phyloP scores from a whole-genome alignment of 2,113 vertebrate species.

The Illadopsis cleaveri region DNA sequence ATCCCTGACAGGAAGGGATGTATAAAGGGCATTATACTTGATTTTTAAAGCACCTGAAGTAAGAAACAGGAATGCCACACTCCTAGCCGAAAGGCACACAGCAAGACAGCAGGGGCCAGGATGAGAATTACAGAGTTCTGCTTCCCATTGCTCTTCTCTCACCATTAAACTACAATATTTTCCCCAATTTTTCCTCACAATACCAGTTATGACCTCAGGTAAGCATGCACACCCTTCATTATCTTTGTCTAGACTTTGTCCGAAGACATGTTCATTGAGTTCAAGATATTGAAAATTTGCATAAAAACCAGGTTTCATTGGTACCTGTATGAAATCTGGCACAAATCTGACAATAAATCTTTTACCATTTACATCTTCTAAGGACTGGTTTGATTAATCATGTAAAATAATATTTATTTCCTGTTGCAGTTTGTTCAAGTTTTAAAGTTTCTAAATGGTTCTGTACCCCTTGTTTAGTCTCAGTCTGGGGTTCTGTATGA shows the following conservation, averaged over 20 bases:
- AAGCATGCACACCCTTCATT: background rate
- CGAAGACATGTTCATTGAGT: background rate
- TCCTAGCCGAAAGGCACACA: background rate
- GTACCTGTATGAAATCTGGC: background rate
- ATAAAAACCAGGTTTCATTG: background rate
- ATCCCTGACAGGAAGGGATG: background rate
- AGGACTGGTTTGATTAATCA: background rate
- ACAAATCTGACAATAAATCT: background rate
- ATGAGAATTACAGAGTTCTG: background rate
- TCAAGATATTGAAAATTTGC: background rate
- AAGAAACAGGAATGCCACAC: background rate
- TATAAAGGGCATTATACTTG: background rate
- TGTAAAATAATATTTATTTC: background rate
- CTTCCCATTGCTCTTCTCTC: background rate
- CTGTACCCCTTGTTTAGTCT: too few relatives aligned
- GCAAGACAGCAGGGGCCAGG: background rate
- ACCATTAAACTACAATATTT: background rate
- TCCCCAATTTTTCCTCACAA: background rate
- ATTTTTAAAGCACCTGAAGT: background rate
- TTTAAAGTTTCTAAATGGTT: too few relatives aligned
- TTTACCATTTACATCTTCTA: background rate
- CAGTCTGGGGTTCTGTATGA: too few relatives aligned
- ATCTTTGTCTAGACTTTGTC: background rate
- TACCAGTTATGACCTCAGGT: background rate
- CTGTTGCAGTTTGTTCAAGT: background rate